These are phyloP conservation scores for Sebastes glaucus DNA, from an alignment of 2,797 vertebrate species.

Conservation along the genomic window DNA sequence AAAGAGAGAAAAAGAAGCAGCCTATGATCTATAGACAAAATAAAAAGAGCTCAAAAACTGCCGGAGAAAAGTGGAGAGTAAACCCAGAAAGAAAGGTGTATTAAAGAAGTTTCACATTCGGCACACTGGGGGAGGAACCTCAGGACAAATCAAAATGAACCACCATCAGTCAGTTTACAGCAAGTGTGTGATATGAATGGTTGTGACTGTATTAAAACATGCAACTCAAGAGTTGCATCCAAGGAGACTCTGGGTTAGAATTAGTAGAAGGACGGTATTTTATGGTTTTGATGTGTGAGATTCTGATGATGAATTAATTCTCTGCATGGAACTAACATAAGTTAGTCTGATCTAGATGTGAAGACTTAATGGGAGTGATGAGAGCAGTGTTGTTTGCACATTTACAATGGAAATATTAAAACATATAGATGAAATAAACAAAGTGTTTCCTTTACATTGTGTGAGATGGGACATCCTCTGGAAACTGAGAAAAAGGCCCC, in stretches of 20 bases:
- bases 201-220: neutral
- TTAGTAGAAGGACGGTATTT: neutral
- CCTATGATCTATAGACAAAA: neutral
- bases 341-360: neutral
- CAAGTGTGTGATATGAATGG: neutral
- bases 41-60: conserved; percentile 20
- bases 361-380: neutral
- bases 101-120: neutral
- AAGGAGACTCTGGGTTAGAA: neutral
- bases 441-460: conserved; percentile 3
- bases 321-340: neutral
- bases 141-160: neutral
- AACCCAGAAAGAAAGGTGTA: neutral
- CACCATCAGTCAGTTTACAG: neutral
- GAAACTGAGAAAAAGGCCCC: neutral
- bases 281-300: neutral
- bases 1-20: conserved; percentile 24
- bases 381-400: neutral
- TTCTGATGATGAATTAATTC: conserved; percentile 10
- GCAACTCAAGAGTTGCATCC: neutral
- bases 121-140: neutral
- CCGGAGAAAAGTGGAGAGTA: neutral
- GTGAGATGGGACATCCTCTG: neutral
- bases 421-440: neutral
- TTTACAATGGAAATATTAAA: neutral